A percentile compares a stretch with the other conserved stretches of the same genome.
Evolutionary conservation across 2,888 invertebrate species (phyloP).

Genomic region (Eupithecia subfuscata): DNA sequence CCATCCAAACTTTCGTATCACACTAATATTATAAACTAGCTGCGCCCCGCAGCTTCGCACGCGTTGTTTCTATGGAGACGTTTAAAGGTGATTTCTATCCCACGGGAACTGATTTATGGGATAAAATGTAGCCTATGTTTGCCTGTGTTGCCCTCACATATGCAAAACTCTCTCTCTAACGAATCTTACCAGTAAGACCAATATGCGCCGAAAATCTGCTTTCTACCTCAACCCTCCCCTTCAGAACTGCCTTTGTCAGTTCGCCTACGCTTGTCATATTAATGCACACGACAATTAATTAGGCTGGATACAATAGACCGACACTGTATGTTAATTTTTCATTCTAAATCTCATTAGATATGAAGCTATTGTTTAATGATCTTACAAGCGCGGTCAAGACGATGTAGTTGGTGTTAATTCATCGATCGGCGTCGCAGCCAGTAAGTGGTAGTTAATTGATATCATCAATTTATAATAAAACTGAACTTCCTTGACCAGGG

Average conservation of each 20-base stretch:
- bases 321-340: constrained; percentile 47
- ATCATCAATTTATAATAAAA: not conserved
- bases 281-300: constrained; percentile 50
- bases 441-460: not conserved
- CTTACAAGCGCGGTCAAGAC: constrained; percentile 13
- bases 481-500: not conserved
- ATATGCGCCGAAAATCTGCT: constrained; percentile 7
- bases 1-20: no score
- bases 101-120: no score
- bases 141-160: no score
- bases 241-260: constrained; percentile 32
- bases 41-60: no score
- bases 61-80: no score
- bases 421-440: not conserved
- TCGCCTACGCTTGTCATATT: constrained; percentile 48
- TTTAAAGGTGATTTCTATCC: no score
- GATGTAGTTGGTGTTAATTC: not conserved
- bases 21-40: no score
- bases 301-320: constrained; percentile 44
- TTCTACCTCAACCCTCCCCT: constrained; percentile 11
- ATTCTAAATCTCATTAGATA: constrained; percentile 25
- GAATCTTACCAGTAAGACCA: not conserved
- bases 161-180: no score
- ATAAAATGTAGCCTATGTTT: no score
- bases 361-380: constrained; percentile 8